phyloP scores from a whole-genome alignment of 2,888 invertebrate genomes.

The Petrophora chlorosata region DNA sequence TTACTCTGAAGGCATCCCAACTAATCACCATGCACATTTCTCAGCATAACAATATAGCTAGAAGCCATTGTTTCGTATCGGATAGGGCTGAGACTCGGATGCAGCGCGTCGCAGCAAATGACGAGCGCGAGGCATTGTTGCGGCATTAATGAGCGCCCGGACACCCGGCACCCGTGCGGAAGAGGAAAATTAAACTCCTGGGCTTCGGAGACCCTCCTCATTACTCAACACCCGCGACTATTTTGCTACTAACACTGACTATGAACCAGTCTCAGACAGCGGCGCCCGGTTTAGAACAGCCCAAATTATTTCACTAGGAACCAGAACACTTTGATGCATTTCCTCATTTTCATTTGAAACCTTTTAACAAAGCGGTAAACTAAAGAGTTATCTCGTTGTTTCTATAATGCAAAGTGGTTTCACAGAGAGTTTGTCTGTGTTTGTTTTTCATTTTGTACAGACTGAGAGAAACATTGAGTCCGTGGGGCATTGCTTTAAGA shows the following conservation, averaged over 20 bases:
- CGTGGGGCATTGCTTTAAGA: slow-evolving; percentile 81
- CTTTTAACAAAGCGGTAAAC: slow-evolving; percentile 23
- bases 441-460: slow-evolving; percentile 73
- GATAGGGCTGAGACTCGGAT: slow-evolving; percentile 31
- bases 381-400: slow-evolving; percentile 27
- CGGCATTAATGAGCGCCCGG: slow-evolving; percentile 73
- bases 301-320: slow-evolving; percentile 46
- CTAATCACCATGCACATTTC: slow-evolving; percentile 32
- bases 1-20: slow-evolving; percentile 14
- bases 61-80: slow-evolving; percentile 41
- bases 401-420: slow-evolving; percentile 35
- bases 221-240: slow-evolving; percentile 75
- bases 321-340: slow-evolving; percentile 43
- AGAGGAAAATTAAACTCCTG: slow-evolving; percentile 84
- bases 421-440: slow-evolving; percentile 36
- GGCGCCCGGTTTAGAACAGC: slow-evolving; percentile 39
- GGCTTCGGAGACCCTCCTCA: slow-evolving; percentile 71
- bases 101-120: slow-evolving; percentile 53
- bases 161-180: slow-evolving; percentile 72
- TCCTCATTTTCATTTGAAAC: too few relatives aligned
- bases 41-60: slow-evolving; percentile 32
- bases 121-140: slow-evolving; percentile 78
- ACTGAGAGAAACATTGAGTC: slow-evolving; percentile 69
- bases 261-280: slow-evolving; percentile 43
- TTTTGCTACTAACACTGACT: slow-evolving; percentile 59